Base-by-base conservation (phyloP, 2,113 vertebrate genomes). In the Pagrus major region DNA sequence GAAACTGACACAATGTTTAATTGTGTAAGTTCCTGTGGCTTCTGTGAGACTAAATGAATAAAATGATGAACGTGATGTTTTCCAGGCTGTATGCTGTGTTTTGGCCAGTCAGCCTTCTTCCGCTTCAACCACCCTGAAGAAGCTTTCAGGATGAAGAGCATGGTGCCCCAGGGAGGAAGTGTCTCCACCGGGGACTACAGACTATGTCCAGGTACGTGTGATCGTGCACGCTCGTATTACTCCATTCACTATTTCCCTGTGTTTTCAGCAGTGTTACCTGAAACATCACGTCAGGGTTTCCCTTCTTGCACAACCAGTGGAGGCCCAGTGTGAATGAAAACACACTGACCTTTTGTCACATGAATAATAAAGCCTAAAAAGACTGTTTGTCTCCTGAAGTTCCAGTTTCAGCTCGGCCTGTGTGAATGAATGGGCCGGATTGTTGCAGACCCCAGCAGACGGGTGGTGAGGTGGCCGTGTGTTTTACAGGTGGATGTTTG, bases 111-210 rank as follows among this genome's bases (percentile, higher is more conserved):
- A 1, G 96, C 96, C 54, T 98, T 97, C 88, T 97, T 99, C 68
- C 96, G 97, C 82, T 99, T 99, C 92, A 99, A 98, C 88, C 97
- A 99, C 90, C 98, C 98, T 0, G 97, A 97, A 0, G 98, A 99
- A 88, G 98, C 98, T 78, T 95, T 95, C 93, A 95, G 96, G 94
- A 99, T 99, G 96, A 98, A 98, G 93, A 98, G 96, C 93, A 98
- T 97, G 97, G 95, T 97, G 86, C 96, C 97, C 0, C 91, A 89
- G 0, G 95, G 89, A 70, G 86, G 76, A 70, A 83, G 87, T 9
- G 89, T 89, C 81, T 86, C 94, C 0, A 75, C 84, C 0, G n/a
- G 92, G 52, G 85, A 89, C 81, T 95, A 87, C 1, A 78, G 93
- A 33, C 81, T 90, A 0, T 70, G 84, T 58, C 18, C 86, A 91